phyloP scores from a whole-genome alignment of 1,140 invertebrate genomes.

The Elysia chlorotica region DNA sequence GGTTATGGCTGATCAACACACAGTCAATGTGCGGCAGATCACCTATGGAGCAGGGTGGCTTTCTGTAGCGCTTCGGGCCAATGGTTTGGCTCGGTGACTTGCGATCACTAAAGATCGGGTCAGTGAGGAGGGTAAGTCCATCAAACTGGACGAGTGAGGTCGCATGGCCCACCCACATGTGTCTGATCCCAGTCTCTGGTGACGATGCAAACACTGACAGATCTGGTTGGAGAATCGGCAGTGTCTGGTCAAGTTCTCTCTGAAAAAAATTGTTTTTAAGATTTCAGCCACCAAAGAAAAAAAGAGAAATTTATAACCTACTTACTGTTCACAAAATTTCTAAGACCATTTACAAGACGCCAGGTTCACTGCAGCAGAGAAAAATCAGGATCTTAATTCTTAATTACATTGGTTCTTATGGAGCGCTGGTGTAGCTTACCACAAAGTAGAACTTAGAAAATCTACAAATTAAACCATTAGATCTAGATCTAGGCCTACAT shows the following conservation, averaged over 20 bases:
- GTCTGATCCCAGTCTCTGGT: constrained; percentile 24
- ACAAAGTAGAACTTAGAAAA: too few relatives aligned
- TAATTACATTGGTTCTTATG: too few relatives aligned
- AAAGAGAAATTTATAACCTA: too few relatives aligned
- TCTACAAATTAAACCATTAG: too few relatives aligned
- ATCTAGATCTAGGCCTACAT: too few relatives aligned
- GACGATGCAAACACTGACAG: constrained; percentile 20
- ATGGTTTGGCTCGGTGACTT: constrained; percentile 29
- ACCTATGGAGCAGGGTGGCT: constrained; percentile 59
- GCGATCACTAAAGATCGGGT: constrained; percentile 58
- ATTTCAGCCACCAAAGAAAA: too few relatives aligned
- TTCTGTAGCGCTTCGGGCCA: constrained; percentile 61
- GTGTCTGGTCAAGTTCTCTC: constrained; percentile 15
- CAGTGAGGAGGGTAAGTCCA: constrained; percentile 58
- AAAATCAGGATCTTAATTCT: too few relatives aligned
- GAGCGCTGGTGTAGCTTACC: too few relatives aligned
- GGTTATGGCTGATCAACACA: constrained; percentile 66
- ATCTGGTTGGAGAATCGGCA: constrained; percentile 25
- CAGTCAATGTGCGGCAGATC: constrained; percentile 64
- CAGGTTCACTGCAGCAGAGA: too few relatives aligned
- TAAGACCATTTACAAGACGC: too few relatives aligned
- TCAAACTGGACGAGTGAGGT: constrained; percentile 63
- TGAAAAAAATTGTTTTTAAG: too few relatives aligned
- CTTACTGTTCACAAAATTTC: too few relatives aligned
- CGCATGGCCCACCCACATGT: constrained; percentile 65